These are phyloP conservation scores for Galeopsomyia nigrocyanea DNA, from an alignment of 2,888 invertebrate genomes.

Conservation along the genomic window DNA sequence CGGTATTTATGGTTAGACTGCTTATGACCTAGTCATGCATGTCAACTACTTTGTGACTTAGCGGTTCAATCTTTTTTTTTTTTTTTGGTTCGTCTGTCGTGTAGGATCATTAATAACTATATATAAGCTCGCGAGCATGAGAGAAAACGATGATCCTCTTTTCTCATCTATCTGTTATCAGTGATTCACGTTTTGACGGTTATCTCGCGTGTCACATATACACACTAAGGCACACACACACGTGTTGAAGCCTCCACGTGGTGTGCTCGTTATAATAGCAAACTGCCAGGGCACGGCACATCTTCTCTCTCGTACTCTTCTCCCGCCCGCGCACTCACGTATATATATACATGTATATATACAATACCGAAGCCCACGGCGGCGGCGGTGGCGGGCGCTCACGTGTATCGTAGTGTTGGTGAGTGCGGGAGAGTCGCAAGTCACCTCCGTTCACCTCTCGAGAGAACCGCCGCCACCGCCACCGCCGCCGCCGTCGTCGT, in stretches of 20 bases:
- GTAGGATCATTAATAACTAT: neutral
- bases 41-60: constrained; percentile 20
- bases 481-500: constrained; percentile 23
- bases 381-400: constrained; percentile 1
- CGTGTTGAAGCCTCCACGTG: too few species aligned
- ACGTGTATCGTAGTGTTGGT: too few species aligned
- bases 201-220: neutral
- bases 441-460: constrained; percentile 67
- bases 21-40: constrained; percentile 16
- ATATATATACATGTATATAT: neutral
- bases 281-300: too few species aligned
- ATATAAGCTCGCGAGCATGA: neutral
- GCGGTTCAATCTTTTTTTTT: neutral
- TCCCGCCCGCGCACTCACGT: constrained; percentile 44
- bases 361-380: neutral
- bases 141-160: neutral
- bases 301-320: constrained; percentile 17
- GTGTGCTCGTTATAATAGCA: too few species aligned
- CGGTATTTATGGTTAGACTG: constrained; percentile 18
- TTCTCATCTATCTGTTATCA: neutral
- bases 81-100: neutral
- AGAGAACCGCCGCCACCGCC: constrained; percentile 53
- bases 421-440: constrained; percentile 59
- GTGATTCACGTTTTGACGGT: neutral
- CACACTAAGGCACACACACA: constrained; percentile 22